Evolutionary conservation across 2,797 vertebrate genomes (phyloP), one percentile per base, ranked within the genome.

Genomic region (Aldrovandia affinis): DNA sequence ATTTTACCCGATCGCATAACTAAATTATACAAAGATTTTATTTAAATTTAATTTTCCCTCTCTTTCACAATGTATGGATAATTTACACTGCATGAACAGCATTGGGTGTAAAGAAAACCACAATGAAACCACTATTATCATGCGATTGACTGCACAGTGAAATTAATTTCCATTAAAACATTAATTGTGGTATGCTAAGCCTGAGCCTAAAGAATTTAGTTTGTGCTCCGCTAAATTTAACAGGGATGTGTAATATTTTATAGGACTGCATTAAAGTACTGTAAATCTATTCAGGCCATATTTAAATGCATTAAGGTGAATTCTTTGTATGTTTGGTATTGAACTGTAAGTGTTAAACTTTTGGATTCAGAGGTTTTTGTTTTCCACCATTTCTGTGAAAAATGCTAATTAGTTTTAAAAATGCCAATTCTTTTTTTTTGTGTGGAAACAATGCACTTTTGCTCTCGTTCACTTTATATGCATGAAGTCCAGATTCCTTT

Each of bases 381-480:
- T 79, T 78, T 59, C 54, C 65, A 52, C n/a, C 2, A 80, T 88
- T 90, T 88, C 85, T 22, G 86, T 44, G 84, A 81, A 88, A 78
- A 88, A 86, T 28, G 25, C 25, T n/a, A n/a, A 65, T 65, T 65
- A 10, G 28, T 65, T 65, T 63, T 6, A 63, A 63, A 63, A 63
- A 63, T n/a, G 59, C 7, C 0, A 88, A 86, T 90, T 86, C 83
- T 82, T 87, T 84, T 86, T 90, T 57, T 88, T 85, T 88, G 84
- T 87, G 88, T 87, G 86, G 39, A 90, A 86, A 81, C 44, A 55
- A 47, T 36, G 63, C 50, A 59, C 18, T 78, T 86, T 42, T 87
- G 86, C 78, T 57, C 52, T 33, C 6, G 36, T 55, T 18, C 25
- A 65, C 61, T 61, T 78, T 25, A 47, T 59, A n/a, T 61, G 55